A percentile compares a stretch with the other conserved stretches of the same genome.
phyloP scores from a whole-genome alignment of 2,113 vertebrate species.

The Tenebrosternarchus preto region DNA sequence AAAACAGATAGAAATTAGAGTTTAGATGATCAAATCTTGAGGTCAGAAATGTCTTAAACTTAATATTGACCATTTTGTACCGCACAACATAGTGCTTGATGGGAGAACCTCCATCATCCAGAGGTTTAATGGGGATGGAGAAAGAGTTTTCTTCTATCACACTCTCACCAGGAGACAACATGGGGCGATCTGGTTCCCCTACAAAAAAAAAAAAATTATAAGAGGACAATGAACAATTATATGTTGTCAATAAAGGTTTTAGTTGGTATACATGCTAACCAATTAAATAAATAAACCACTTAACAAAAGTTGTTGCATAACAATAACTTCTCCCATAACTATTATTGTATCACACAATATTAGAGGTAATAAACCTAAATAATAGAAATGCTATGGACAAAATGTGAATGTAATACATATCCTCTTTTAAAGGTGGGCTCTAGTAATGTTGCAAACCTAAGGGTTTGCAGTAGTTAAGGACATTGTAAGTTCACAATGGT shows the following conservation, averaged over 20 bases:
- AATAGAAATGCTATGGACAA: too few species aligned
- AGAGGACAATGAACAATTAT: neutral
- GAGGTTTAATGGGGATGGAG: conserved; percentile 63
- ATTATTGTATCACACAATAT: too few species aligned
- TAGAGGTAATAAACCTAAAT: too few species aligned
- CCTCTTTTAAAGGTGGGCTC: too few species aligned
- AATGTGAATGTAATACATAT: too few species aligned
- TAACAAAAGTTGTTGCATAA: neutral
- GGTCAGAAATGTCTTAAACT: neutral
- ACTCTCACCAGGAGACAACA: conserved; percentile 49
- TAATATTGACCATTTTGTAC: conserved; percentile 66
- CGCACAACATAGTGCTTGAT: conserved; percentile 60
- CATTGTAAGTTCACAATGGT: neutral
- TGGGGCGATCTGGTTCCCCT: conserved; percentile 74
- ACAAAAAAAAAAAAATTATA: neutral
- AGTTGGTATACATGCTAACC: neutral
- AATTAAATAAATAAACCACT: too few species aligned
- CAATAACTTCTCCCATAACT: neutral
- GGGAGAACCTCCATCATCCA: conserved; percentile 59
- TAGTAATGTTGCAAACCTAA: too few species aligned
- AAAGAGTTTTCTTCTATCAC: conserved; percentile 63
- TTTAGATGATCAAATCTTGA: neutral
- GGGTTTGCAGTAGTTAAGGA: neutral
- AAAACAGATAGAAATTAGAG: too few species aligned
- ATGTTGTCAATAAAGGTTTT: neutral